Conservation (phyloP, 2,888 invertebrate genomes). For the Acronicta psi region DNA sequence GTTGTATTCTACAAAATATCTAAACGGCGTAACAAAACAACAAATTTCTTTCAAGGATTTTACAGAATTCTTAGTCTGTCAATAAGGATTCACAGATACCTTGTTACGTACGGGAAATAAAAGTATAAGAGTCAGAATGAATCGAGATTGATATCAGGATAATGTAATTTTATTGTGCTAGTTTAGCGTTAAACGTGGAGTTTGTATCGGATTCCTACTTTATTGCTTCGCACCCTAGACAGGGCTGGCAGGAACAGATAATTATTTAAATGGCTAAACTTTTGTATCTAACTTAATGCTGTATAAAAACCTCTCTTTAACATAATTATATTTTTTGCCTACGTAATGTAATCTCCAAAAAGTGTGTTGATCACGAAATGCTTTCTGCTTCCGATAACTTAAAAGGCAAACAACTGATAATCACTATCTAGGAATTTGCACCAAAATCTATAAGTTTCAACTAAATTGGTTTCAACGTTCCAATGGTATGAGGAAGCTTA, state of each 20-base stretch:
- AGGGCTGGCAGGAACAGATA: constrained; percentile 39
- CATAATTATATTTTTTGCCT: background rate
- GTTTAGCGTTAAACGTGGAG: constrained; percentile 66
- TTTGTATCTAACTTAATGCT: too few species aligned
- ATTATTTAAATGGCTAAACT: too few species aligned
- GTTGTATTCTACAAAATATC: too few species aligned
- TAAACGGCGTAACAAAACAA: too few species aligned
- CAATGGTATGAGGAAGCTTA: constrained; percentile 12
- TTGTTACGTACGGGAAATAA: constrained; percentile 28
- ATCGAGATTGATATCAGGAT: constrained; percentile 54
- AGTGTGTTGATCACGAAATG: constrained; percentile 5
- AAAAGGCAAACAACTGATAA: constrained; percentile 5
- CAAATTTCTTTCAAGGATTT: constrained; percentile 12
- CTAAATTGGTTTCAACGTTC: constrained; percentile 6
- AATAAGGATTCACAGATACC: constrained; percentile 22
- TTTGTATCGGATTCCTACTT: constrained; percentile 63
- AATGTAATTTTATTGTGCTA: constrained; percentile 67
- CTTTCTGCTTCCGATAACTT: constrained; percentile 11
- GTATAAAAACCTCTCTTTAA: too few species aligned
- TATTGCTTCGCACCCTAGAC: constrained; percentile 48
- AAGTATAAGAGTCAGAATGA: constrained; percentile 41
- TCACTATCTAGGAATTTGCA: constrained; percentile 34
- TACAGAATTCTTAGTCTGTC: constrained; percentile 16
- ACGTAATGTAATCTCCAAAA: constrained; percentile 2
- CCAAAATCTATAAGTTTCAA: constrained; percentile 5